Base-by-base conservation (phyloP, 2,888 invertebrate genomes). In the Microchrysa polita region DNA sequence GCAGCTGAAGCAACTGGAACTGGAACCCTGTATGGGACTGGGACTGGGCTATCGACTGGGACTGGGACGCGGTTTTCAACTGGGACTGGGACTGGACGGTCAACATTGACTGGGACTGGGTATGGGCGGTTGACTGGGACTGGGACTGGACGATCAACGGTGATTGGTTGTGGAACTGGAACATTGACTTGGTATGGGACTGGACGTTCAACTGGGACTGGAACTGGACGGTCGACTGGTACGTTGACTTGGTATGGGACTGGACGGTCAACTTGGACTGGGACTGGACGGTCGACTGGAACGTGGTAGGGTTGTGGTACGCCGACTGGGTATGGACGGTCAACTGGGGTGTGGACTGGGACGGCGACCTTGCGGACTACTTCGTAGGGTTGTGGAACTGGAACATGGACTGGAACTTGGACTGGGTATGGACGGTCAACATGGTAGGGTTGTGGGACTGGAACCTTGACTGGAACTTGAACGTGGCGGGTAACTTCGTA, bases 401-500 rank as follows among this genome's bases (percentile, higher is more conserved):
- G 88, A 42, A 88, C 88, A 76, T 87, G 86, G 14, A 89, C 89
- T 84, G 89, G 88, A 5, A 90, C 88, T 67, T 60, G 72, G 81
- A 90, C 89, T 42, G 91, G 90, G 22, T 91, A 86, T 78, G 90
- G 86, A 83, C 90, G 92, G 52, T 88, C 84, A 1, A 89, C 86
- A 78, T 90, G 89, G 77, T 85, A 86, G 73, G 86, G 86, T 77
- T 84, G 82, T 75, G 85, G 85, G 69, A 85, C 83, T 89, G 78
- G 87, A 77, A 77, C 87, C 81, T 79, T 89, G 86, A 23, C 72
- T 72, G 72, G 72, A 82, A 89, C 88, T 44, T 90, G 93, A 14
- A 93, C 84, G 82, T 90, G 89, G 83, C 92, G 92, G 84, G 92
- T 92, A 18, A 93, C 93, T 77, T 92, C 92, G 86, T 93, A 93